Conservation (phyloP, 2,113 vertebrate species). For the Sorex araneus region DNA sequence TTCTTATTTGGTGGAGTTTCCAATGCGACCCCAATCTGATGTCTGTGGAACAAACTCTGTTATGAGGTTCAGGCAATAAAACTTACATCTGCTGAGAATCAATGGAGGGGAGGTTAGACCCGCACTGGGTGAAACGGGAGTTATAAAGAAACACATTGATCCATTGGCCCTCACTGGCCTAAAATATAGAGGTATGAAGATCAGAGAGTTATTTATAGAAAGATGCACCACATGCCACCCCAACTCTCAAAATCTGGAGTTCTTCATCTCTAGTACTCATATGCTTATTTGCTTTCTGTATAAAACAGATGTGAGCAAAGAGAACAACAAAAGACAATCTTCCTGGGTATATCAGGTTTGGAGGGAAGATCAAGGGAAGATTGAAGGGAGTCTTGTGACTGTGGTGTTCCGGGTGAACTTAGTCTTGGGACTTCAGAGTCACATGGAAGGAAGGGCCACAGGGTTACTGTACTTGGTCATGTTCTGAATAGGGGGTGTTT, state of each 20-base stretch:
- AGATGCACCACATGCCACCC: background rate
- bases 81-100: background rate
- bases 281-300: background rate
- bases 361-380: background rate
- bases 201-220: conserved; percentile 14
- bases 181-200: background rate
- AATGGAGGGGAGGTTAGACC: background rate
- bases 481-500: background rate
- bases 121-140: background rate
- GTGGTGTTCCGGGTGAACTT: background rate
- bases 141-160: background rate
- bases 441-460: background rate
- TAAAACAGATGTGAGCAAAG: no score
- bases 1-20: conserved; percentile 16
- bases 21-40: background rate
- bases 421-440: background rate
- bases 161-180: background rate
- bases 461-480: background rate
- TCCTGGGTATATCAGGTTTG: background rate
- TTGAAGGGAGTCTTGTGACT: background rate
- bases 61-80: background rate
- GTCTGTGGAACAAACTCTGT: conserved; percentile 5
- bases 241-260: background rate
- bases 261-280: background rate
- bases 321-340: background rate